A percentile compares a stretch with the other conserved stretches of the same genome.
phyloP scores from a whole-genome alignment of 2,888 invertebrate species.

The Stomorhina lunata region DNA sequence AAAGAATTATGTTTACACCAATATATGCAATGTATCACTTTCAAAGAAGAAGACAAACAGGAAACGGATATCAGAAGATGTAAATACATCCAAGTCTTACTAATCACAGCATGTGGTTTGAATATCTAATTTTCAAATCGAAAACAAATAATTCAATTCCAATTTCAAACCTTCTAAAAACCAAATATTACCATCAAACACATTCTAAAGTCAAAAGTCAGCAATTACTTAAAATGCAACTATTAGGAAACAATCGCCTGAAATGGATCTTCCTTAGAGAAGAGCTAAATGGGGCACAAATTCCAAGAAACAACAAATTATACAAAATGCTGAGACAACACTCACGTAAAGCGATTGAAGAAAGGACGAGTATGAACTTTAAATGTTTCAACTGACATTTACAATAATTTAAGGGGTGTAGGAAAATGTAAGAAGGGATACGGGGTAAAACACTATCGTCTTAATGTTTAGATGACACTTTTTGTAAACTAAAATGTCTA shows the following conservation, averaged over 20 bases:
- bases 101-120: constrained; percentile 64
- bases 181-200: constrained; percentile 2
- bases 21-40: not conserved
- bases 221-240: constrained; percentile 64
- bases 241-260: constrained; percentile 50
- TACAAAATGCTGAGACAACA: constrained; percentile 43
- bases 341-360: constrained; percentile 4
- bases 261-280: constrained; percentile 15
- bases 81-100: constrained; percentile 41
- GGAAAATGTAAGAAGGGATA: not conserved
- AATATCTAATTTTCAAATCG: constrained; percentile 59
- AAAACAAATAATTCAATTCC: constrained; percentile 17
- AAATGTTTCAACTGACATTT: constrained; percentile 40
- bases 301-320: not conserved
- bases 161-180: not conserved
- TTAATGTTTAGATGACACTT: constrained; percentile 50
- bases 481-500: constrained; percentile 52
- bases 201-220: constrained; percentile 62
- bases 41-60: constrained; percentile 36
- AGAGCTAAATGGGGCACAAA: not conserved
- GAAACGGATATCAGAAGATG: constrained; percentile 51
- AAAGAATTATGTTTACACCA: not conserved
- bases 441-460: not conserved
- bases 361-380: constrained; percentile 3
- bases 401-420: constrained; percentile 15